phyloP scores from a whole-genome alignment of 2,797 vertebrate genomes.

The Ptychobarbus kaznakovi region DNA sequence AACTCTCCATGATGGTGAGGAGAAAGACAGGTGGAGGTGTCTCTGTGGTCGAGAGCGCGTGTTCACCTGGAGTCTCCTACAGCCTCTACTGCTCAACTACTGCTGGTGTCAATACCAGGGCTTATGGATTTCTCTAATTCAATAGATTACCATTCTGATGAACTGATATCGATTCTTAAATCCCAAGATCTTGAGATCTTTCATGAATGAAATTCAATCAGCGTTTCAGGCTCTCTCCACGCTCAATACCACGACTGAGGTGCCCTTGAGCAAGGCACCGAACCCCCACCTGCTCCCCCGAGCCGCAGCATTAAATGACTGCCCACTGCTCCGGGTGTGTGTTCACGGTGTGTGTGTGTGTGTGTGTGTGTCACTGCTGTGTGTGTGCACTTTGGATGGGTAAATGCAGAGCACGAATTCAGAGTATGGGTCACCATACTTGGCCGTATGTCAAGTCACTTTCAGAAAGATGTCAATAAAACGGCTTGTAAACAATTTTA shows the following conservation, averaged over 20 bases:
- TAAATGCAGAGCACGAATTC: too few species aligned
- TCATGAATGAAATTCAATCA: background rate
- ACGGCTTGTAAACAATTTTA: background rate
- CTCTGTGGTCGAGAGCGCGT: background rate
- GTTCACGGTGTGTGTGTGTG: too few species aligned
- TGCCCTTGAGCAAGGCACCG: too few species aligned
- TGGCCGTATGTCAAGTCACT: too few species aligned
- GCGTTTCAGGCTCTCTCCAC: too few species aligned
- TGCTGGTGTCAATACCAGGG: background rate
- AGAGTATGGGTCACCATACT: too few species aligned
- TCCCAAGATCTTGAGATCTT: background rate
- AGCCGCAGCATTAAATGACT: too few species aligned
- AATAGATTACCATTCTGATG: background rate
- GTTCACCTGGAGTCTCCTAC: background rate
- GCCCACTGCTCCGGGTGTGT: too few species aligned
- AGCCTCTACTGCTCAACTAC: background rate
- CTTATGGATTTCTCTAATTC: background rate
- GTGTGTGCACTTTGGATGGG: too few species aligned
- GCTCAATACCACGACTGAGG: too few species aligned
- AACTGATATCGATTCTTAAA: background rate
- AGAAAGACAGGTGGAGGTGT: constrained; percentile 45
- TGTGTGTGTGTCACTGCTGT: too few species aligned
- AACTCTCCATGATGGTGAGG: constrained; percentile 41
- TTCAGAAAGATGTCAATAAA: background rate
- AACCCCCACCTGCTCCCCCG: too few species aligned